Evolutionary conservation across 1,140 invertebrate species (phyloP).

Genomic region (Tetragonula clypearis): DNA sequence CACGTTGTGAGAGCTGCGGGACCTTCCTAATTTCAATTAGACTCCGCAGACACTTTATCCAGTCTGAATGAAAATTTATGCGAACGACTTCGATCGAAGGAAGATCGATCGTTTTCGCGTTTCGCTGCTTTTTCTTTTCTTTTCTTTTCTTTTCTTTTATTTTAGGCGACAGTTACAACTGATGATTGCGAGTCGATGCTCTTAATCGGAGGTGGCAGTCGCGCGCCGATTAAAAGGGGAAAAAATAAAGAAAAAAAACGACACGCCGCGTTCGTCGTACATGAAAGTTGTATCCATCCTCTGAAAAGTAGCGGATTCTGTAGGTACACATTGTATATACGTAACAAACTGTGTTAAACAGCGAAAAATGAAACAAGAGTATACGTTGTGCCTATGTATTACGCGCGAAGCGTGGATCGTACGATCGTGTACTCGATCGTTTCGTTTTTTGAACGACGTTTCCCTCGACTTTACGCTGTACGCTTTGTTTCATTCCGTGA

Average conservation of each 20-base stretch:
- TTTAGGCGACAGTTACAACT: neutral
- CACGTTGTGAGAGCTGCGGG: too few relatives aligned
- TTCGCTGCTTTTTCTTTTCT: neutral
- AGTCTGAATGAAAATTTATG: neutral
- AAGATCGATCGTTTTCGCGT: neutral
- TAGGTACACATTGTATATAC: conserved; percentile 69
- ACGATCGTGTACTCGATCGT: neutral
- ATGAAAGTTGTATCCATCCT: conserved; percentile 41
- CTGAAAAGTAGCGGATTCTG: conserved; percentile 45
- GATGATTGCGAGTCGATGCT: neutral
- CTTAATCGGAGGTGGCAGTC: neutral
- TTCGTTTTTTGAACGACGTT: neutral
- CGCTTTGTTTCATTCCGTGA: neutral
- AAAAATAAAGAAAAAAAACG: neutral
- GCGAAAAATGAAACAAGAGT: conserved; percentile 5
- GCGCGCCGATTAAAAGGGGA: neutral
- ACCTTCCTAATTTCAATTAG: too few relatives aligned
- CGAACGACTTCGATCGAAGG: neutral
- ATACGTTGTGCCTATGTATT: conserved; percentile 20
- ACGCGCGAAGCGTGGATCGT: conserved; percentile 2
- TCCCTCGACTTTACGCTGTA: neutral
- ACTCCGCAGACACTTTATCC: neutral
- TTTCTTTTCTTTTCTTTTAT: too few relatives aligned
- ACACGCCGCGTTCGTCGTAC: conserved; percentile 4
- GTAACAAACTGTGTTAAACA: conserved; percentile 57